These are phyloP conservation scores for Papilio xuthus DNA, from an alignment of 1,140 invertebrate genomes.

Conservation along the genomic window DNA sequence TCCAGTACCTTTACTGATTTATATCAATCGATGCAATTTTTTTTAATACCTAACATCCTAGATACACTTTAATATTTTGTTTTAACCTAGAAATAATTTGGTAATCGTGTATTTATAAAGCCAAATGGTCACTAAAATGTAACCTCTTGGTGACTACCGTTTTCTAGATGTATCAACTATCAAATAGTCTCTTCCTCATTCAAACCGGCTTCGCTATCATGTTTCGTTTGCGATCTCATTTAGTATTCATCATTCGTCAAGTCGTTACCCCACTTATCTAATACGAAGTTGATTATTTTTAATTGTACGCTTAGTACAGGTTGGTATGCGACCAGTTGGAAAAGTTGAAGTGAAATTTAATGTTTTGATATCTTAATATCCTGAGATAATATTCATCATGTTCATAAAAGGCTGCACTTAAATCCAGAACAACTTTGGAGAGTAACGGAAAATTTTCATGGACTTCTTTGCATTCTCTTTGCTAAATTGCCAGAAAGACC, in stretches of 20 bases:
- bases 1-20: not conserved
- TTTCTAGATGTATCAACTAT: not conserved
- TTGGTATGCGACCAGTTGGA: slow-evolving; percentile 25
- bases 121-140: too few relatives aligned
- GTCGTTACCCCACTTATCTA: slow-evolving; percentile 33
- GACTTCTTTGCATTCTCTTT: not conserved
- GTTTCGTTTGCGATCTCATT: slow-evolving; percentile 28
- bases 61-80: too few relatives aligned
- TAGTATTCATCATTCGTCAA: slow-evolving; percentile 28
- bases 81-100: too few relatives aligned
- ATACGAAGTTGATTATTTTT: slow-evolving; percentile 30
- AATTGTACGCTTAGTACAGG: slow-evolving; percentile 28
- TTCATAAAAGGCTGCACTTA: not conserved
- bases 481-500: not conserved
- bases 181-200: slow-evolving; percentile 4
- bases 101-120: too few relatives aligned
- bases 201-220: slow-evolving; percentile 9
- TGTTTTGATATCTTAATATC: slow-evolving; percentile 28
- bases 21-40: not conserved
- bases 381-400: slow-evolving; percentile 28
- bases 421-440: not conserved
- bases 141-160: too few relatives aligned
- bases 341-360: slow-evolving; percentile 36
- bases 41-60: too few relatives aligned
- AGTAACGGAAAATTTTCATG: not conserved